Percentiles rank a stretch among this genome's conserved stretches.
Evolutionary conservation across 2,888 invertebrate genomes (phyloP).

Genomic region (Octodonta nipae): DNA sequence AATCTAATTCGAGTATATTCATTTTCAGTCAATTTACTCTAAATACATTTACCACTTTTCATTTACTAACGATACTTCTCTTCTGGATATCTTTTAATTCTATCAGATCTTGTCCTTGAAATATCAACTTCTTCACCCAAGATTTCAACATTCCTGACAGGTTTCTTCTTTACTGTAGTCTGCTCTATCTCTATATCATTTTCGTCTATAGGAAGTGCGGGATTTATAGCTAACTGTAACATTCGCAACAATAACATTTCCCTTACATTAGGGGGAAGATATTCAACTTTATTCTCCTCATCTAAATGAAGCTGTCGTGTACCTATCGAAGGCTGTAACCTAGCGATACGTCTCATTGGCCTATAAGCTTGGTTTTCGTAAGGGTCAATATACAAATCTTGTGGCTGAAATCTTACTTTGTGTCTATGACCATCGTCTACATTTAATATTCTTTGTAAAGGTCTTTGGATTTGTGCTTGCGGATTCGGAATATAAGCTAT

Average conservation of each 20-base stretch:
- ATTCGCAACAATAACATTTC: slow-evolving; percentile 58
- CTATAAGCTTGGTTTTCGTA: slow-evolving; percentile 23
- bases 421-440: too few relatives aligned
- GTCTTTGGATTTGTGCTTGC: too few relatives aligned
- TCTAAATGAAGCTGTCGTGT: slow-evolving; percentile 15
- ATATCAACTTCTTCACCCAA: slow-evolving; percentile 59
- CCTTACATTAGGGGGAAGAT: slow-evolving; percentile 53
- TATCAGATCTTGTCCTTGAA: too few relatives aligned
- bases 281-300: slow-evolving; percentile 42
- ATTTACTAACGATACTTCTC: too few relatives aligned
- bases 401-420: slow-evolving; percentile 12
- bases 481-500: too few relatives aligned
- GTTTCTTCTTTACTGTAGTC: slow-evolving; percentile 36
- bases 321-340: slow-evolving; percentile 23
- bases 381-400: slow-evolving; percentile 14
- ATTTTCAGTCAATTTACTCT: too few relatives aligned
- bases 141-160: slow-evolving; percentile 59
- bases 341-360: slow-evolving; percentile 28
- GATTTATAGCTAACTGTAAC: slow-evolving; percentile 58
- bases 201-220: slow-evolving; percentile 36
- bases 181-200: not conserved
- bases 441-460: too few relatives aligned
- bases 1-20: too few relatives aligned
- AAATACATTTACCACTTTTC: too few relatives aligned
- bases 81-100: too few relatives aligned